phyloP scores from a whole-genome alignment of 2,888 invertebrate genomes.

The Spatulosminthurus flaviceps region DNA sequence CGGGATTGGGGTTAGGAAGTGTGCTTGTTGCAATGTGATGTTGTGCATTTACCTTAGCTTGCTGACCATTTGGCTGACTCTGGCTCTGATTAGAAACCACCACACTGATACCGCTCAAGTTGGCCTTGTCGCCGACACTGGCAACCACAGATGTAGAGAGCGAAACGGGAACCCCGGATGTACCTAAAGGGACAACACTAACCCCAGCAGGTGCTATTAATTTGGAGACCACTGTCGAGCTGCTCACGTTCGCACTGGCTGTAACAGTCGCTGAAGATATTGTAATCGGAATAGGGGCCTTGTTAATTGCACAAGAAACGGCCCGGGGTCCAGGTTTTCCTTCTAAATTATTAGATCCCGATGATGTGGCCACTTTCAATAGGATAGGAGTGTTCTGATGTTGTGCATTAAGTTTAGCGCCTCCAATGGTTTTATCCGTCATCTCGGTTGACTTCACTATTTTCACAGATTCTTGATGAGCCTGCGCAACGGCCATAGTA shows the following conservation, averaged over 20 bases:
- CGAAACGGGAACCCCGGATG: constrained; percentile 21
- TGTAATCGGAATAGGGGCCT: constrained; percentile 14
- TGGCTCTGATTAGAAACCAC: constrained; percentile 24
- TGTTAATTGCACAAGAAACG: background rate
- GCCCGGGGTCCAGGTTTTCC: background rate
- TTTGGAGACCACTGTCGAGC: background rate
- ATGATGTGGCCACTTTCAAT: constrained; percentile 16
- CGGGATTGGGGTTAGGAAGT: constrained; percentile 36
- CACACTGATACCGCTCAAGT: constrained; percentile 22
- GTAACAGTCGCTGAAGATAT: background rate
- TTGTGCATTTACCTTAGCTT: constrained; percentile 38
- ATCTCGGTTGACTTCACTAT: background rate
- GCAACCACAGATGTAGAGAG: background rate
- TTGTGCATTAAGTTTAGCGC: constrained; percentile 11
- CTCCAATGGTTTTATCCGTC: background rate
- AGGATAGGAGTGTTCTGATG: background rate
- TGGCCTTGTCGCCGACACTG: constrained; percentile 6
- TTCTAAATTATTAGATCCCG: background rate
- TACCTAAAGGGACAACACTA: constrained; percentile 13
- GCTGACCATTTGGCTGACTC: constrained; percentile 29
- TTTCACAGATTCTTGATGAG: constrained; percentile 10
- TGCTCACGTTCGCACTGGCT: background rate
- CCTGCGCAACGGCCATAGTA: background rate
- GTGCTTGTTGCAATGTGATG: constrained; percentile 38
- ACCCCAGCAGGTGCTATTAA: constrained; percentile 19